Evolutionary conservation across 2,888 invertebrate species (phyloP).

Genomic region (Drosophila anomelani): DNA sequence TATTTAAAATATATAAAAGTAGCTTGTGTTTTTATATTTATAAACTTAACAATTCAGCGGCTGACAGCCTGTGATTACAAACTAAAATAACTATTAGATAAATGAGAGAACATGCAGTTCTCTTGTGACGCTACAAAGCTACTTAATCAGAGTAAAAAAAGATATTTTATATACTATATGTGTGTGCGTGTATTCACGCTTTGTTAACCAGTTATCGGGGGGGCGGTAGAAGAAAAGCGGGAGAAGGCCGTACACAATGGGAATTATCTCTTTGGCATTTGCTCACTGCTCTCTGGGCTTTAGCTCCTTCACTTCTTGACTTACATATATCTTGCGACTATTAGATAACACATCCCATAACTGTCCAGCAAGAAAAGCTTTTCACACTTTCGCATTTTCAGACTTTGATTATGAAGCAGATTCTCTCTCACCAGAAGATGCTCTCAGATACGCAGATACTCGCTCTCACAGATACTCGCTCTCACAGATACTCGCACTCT

Average conservation of each 20-base stretch:
- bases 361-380: slow-evolving; percentile 14
- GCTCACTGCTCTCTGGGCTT: not conserved
- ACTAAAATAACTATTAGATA: not conserved
- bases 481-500: not conserved
- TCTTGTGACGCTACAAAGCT: slow-evolving; percentile 19
- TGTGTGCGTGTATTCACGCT: slow-evolving; percentile 13
- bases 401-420: slow-evolving; percentile 24
- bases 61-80: not conserved
- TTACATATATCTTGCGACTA: slow-evolving; percentile 21
- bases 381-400: slow-evolving; percentile 47
- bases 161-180: not conserved
- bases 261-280: slow-evolving; percentile 40
- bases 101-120: not conserved
- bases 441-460: not conserved
- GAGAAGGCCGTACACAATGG: slow-evolving; percentile 3
- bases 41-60: slow-evolving; percentile 23
- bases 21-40: not conserved
- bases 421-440: slow-evolving; percentile 1
- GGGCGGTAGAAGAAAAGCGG: not conserved
- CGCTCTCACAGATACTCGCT: not conserved
- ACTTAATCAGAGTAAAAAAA: slow-evolving; percentile 10
- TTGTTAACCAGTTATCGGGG: slow-evolving; percentile 34
- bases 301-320: slow-evolving; percentile 20
- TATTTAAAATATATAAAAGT: slow-evolving; percentile 6
- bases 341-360: slow-evolving; percentile 29